A percentile compares a stretch with the other conserved stretches of the same genome.
Evolutionary conservation across 2,797 vertebrate species (phyloP).

Genomic region (Aythya fuligula): DNA sequence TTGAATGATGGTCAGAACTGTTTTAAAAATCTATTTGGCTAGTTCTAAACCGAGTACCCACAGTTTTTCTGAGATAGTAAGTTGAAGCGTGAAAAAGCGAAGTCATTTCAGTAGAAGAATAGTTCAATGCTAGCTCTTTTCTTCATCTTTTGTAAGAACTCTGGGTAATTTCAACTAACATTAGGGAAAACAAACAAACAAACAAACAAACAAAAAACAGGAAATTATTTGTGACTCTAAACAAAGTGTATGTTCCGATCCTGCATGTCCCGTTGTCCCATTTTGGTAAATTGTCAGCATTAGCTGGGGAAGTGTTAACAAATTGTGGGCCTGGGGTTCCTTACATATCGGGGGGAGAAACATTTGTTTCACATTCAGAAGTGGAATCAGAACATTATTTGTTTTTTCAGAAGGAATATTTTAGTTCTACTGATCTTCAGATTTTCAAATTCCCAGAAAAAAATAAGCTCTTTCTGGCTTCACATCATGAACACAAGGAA

Average conservation of each 20-base stretch:
- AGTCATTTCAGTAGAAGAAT: not conserved
- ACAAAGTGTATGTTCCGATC: not conserved
- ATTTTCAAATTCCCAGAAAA: not conserved
- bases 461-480: not conserved
- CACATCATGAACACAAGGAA: not conserved
- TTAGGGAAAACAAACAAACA: not conserved
- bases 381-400: not conserved
- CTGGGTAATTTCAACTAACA: not conserved
- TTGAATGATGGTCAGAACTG: not conserved
- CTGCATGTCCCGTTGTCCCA: not conserved
- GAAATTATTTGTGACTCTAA: not conserved
- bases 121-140: not conserved
- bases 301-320: not conserved
- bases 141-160: not conserved
- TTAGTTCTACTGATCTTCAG: not conserved
- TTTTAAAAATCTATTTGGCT: not conserved
- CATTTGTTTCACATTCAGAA: not conserved
- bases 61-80: not conserved
- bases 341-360: not conserved
- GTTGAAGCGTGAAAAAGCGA: not conserved
- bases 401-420: not conserved
- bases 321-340: not conserved
- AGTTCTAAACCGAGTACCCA: not conserved
- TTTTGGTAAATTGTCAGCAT: not conserved
- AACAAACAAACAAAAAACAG: not conserved